These are phyloP conservation scores for Halictus rubicundus DNA, from an alignment of 1,140 invertebrate species.

Conservation along the genomic window DNA sequence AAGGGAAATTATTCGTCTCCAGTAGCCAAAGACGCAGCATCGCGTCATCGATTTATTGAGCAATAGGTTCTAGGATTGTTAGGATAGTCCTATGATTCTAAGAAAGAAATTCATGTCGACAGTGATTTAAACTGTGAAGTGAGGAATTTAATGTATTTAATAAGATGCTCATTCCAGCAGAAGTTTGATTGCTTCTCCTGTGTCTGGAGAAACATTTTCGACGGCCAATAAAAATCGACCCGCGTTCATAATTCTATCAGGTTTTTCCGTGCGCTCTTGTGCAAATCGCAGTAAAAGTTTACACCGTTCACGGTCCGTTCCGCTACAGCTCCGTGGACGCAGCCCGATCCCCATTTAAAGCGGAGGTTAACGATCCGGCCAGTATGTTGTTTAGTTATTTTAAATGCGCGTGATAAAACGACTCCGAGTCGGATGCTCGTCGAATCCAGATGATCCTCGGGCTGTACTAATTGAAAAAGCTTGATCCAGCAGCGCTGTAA, in stretches of 20 bases:
- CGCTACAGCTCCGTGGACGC: background rate
- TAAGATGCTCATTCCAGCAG: no score
- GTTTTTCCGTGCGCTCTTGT: background rate
- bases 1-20: no score
- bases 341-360: constrained; percentile 8
- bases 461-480: background rate
- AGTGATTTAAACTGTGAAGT: no score
- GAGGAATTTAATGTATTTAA: no score
- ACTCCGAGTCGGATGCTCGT: background rate
- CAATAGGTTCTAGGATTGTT: no score
- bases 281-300: background rate
- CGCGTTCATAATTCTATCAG: background rate
- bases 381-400: constrained; percentile 6
- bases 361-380: constrained; percentile 6
- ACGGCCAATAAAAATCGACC: no score
- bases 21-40: no score
- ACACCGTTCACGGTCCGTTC: background rate
- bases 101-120: no score
- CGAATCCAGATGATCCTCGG: background rate
- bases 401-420: background rate
- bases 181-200: no score
- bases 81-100: no score
- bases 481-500: background rate
- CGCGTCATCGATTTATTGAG: no score
- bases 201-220: no score